A percentile compares a stretch with the other conserved stretches of the same genome.
Evolutionary conservation across 2,797 vertebrate species (phyloP).

Genomic region (Knipowitschia caucasica): DNA sequence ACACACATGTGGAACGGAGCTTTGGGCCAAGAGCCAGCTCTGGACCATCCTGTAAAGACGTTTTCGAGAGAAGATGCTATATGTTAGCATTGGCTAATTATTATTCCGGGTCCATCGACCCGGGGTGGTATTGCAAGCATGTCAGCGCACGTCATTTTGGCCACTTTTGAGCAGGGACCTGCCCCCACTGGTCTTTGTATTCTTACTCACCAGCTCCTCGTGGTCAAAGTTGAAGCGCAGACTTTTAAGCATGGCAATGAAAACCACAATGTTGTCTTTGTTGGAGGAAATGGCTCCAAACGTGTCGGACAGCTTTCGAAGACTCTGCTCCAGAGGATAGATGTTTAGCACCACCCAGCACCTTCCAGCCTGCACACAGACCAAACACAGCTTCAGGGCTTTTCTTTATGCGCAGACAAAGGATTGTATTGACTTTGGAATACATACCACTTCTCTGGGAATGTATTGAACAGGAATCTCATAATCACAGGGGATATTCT

Average conservation of each 20-base stretch:
- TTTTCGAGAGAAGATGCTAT: too few relatives aligned
- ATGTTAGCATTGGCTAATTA: too few relatives aligned
- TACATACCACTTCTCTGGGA: conserved; percentile 78
- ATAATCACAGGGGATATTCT: conserved; percentile 82
- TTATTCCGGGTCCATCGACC: too few relatives aligned
- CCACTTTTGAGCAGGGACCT: too few relatives aligned
- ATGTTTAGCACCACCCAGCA: conserved; percentile 81
- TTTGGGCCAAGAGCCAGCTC: too few relatives aligned
- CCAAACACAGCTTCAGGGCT: background rate
- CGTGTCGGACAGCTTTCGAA: conserved; percentile 68
- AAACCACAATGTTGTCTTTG: conserved; percentile 73
- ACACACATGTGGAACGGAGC: too few relatives aligned
- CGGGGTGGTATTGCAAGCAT: too few relatives aligned
- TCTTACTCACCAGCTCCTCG: conserved; percentile 69
- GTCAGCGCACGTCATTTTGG: too few relatives aligned
- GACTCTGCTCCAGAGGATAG: conserved; percentile 77
- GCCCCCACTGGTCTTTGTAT: too few relatives aligned
- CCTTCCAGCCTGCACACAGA: conserved; percentile 59
- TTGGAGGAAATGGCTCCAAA: conserved; percentile 78
- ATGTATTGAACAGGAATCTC: conserved; percentile 76
- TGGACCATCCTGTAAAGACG: too few relatives aligned
- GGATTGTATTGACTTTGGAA: background rate
- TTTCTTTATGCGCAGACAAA: background rate
- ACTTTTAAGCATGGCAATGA: conserved; percentile 77
- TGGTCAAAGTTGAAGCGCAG: conserved; percentile 75